Evolutionary conservation across 2,797 vertebrate genomes (phyloP), one percentile per base, ranked within the genome.

Genomic region (Sebastes minor): DNA sequence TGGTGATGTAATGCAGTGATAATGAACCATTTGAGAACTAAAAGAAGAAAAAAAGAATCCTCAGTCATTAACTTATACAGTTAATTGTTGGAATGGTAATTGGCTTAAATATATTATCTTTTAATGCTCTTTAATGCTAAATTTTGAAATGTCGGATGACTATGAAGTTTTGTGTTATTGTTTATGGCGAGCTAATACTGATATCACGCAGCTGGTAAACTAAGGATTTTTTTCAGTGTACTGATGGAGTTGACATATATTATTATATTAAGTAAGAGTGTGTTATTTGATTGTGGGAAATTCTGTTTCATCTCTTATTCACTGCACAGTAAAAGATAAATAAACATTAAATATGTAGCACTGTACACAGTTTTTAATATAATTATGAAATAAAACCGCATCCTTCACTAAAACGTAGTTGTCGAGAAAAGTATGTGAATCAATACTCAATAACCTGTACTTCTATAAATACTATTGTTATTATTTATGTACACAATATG

Each of bases 241-340:
- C 11, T 68, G 18, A 12, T 57, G 23, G 71, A 38, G 56, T 83
- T 81, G 42, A 49, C 27, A 55, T 27, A 77, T 73, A 61, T 64
- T 33, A 53, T 46, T 27, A 77, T 73, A 61, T 49, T 70, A 57
- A 69, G 20, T 25, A 30, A 25, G 14, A 80, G 16, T 62, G 16
- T 79, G 27, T 71, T 70, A 27, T 73, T 87, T 84, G 52, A 85
- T 83, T 66, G 53, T 83, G 16, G 5, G 30, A 32, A 73, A 69
- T 79, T 81, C 4, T 72, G 27, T 80, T 78, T 81, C n/a, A 64
- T 80, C 59, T 78, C 7, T 71, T 76, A 68, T 76, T 89, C 53
- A 78, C 28, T 83, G 63, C 84, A 86, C 75, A 81, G 22, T 75
- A 90, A 84, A 80, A 2, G 57, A 55, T 77, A n/a, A 82, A 82